Evolutionary conservation across 2,888 invertebrate genomes (phyloP), one percentile per base, ranked within the genome.

Genomic region (Spicauda simplicius): DNA sequence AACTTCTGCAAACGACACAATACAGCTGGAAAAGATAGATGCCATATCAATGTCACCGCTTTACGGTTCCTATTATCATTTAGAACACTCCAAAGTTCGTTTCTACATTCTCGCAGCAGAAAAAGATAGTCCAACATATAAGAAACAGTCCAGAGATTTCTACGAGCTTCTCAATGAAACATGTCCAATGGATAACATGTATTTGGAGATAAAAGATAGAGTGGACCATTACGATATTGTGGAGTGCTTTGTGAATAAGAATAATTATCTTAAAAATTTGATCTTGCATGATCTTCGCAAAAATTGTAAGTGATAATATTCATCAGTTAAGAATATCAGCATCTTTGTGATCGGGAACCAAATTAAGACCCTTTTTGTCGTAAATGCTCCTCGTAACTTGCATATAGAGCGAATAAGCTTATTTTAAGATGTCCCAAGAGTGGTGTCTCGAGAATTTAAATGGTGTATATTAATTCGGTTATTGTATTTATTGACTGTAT

Each of bases 201-300:
- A 19, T 14, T 52, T 61, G 10, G 60, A 61, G 19, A 37, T 61
- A 37, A 61, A 61, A 37, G 52, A 61, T 3, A 16, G 19, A 10
- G 30, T 61, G 52, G 37, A 61, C 12, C 60, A 61, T 12, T 61
- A 19, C 19, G 52, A 61, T 0, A 61, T 61, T 5, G 53, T 61
- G 6, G 16, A 52, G n/a, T 61, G 61, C 37, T 52, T 61, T 19
- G 18, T n/a, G 0, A 41, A 37, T 19, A 14, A 53, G 8, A n/a
- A 61, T 41, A 61, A 61, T 61, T 61, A 61, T 33, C 50, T 61
- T 12, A 37, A 19, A 53, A 53, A 53, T 10, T 53, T 61, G 16
- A 20, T 61, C 19, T 37, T 61, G n/a, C 18, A 61, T n/a, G 61
- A 61, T 25, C 8, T 60, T 11, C 14, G 14, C 8, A 33, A 30